These are phyloP conservation scores for Neolamprologus caudopunctatus DNA, from an alignment of 2,113 vertebrate species.

Conservation along the genomic window DNA sequence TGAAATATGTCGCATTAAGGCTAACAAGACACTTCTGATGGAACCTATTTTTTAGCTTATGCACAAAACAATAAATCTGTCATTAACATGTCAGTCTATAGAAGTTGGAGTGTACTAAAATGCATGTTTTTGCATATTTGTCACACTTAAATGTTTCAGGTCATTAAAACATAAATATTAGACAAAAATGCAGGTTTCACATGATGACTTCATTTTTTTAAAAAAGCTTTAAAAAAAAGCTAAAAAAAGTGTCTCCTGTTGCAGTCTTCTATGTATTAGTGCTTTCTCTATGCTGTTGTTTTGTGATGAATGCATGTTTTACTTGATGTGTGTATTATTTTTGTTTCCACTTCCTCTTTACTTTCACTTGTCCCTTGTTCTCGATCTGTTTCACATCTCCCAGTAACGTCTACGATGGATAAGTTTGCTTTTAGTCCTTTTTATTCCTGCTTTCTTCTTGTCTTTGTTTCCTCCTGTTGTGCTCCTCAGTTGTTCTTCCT, in stretches of 20 bases:
- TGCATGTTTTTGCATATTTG: neutral
- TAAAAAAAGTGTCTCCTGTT: accelerated
- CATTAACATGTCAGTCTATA: neutral
- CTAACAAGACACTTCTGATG: neutral
- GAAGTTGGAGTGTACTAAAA: neutral
- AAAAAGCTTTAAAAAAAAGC: neutral
- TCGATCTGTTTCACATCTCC: neutral
- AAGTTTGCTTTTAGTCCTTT: neutral
- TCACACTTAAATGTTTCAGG: neutral
- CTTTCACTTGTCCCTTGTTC: neutral
- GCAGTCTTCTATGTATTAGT: accelerated
- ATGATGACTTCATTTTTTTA: accelerated
- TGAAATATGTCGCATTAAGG: neutral
- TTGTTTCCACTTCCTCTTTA: neutral
- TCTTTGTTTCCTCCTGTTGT: neutral
- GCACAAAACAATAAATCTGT: neutral
- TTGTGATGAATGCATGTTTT: neutral
- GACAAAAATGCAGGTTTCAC: neutral
- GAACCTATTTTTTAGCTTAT: neutral
- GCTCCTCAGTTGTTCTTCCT: accelerated
- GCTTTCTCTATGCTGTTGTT: neutral
- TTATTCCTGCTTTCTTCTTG: neutral
- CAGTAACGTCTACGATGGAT: neutral
- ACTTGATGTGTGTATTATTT: neutral
- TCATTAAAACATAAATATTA: neutral